phyloP scores from a whole-genome alignment of 2,113 vertebrate genomes.

The Charina bottae region DNA sequence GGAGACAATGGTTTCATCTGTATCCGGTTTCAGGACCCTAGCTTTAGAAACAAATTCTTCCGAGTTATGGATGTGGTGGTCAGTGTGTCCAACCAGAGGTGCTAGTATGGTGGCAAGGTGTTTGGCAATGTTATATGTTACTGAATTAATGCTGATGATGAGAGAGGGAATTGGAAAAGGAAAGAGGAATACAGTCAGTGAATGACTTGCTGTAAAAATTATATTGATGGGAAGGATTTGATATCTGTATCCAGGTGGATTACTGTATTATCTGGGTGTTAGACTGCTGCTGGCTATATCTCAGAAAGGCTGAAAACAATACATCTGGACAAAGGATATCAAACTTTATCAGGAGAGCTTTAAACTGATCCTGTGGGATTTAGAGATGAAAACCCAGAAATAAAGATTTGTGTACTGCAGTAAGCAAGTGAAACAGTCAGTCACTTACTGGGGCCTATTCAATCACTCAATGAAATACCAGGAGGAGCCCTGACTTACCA shows the following conservation, averaged over 20 bases:
- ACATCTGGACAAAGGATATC: background rate
- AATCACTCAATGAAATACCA: background rate
- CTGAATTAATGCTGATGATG: no score
- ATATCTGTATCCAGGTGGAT: background rate
- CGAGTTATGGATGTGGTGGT: no score
- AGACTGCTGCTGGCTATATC: background rate
- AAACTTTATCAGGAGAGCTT: background rate
- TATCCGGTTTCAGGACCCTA: no score
- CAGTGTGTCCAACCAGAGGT: no score
- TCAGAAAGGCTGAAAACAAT: background rate
- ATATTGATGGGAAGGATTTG: background rate
- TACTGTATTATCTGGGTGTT: background rate
- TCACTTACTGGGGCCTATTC: background rate
- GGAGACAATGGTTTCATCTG: no score
- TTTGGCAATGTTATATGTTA: no score
- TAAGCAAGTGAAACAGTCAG: background rate
- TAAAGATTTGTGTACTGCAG: background rate
- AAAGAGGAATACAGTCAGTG: background rate
- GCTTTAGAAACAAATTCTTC: no score
- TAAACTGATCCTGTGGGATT: background rate
- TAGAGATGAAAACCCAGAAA: background rate
- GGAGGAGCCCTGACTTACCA: background rate
- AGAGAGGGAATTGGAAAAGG: background rate
- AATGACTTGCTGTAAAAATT: background rate
- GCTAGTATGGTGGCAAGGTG: no score